Evolutionary conservation across 2,888 invertebrate species (phyloP).

Genomic region (Drosophila lutescens): DNA sequence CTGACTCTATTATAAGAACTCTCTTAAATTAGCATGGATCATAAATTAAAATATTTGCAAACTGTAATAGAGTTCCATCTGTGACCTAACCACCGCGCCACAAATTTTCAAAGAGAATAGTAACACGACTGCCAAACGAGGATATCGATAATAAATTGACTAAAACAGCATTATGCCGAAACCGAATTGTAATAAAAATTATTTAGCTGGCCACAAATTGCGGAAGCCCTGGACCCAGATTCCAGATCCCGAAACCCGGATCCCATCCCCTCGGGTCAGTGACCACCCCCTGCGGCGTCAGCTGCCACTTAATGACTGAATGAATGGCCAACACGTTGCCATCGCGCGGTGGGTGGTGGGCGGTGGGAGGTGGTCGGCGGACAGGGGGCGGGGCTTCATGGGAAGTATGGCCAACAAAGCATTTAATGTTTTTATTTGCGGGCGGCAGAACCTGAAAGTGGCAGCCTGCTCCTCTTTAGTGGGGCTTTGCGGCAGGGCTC

Average conservation of each 20-base stretch:
- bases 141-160: constrained; percentile 50
- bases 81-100: neutral
- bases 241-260: neutral
- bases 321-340: constrained; percentile 57
- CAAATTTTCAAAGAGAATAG: constrained; percentile 1
- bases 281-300: constrained; percentile 68
- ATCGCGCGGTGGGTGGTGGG: constrained; percentile 8
- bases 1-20: neutral
- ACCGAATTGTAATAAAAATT: constrained; percentile 72
- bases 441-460: constrained; percentile 70
- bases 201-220: constrained; percentile 74
- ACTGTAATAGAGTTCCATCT: constrained; percentile 1
- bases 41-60: neutral
- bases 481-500: constrained; percentile 48
- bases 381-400: neutral
- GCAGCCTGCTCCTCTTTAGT: constrained; percentile 41
- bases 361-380: constrained; percentile 2
- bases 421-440: constrained; percentile 79
- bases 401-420: constrained; percentile 64
- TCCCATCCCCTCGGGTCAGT: constrained; percentile 1
- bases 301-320: constrained; percentile 77
- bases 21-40: neutral
- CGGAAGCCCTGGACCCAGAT: constrained; percentile 25
- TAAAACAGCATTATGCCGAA: constrained; percentile 39
- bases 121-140: constrained; percentile 8